Evolutionary conservation across 92 coral and sea anemone species (phyloP), one percentile per base, ranked within the genome.

Genomic region (Heliopora coerulea): DNA sequence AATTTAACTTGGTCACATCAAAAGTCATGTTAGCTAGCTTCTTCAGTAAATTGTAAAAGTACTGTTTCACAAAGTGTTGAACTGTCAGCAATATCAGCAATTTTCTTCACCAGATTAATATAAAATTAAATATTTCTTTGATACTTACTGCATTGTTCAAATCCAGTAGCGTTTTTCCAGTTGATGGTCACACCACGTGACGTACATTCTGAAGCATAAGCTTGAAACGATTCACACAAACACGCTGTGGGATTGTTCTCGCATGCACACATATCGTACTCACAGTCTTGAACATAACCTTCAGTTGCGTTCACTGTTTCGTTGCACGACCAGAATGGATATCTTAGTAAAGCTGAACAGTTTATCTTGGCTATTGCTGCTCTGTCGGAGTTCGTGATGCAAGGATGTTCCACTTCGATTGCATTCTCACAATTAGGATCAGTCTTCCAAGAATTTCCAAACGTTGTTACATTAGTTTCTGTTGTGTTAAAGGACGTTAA

Each of bases 381-480:
- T 20, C 74, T 67, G 35, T 68, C 60, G 19, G 61, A 17, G 15
- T 48, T 13, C 15, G 39, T 54, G 20, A 3, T 35, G 29, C 75
- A 68, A 6, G 75, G 60, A 50, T 68, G 37, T 27, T 0, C 10
- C 7, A 68, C 75, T 14, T 27, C 35, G 0, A 44, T 68, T 1
- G 75, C 75, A 49, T 68, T 29, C 10, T 26, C 75, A 50, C 75
- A 68, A 8, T 27, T 18, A 10, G 73, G 73, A 66, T 66, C 73
- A 66, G 29, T 48, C 44, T 66, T 66, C 73, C 73, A 66, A 25
- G 73, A 66, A 46, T 66, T 66, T 66, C 73, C 73, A 44, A 66
- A 66, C 9, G 6, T 49, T 24, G 50, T 35, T 5, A 41, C n/a
- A 66, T 66, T 29, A 21, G 31, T 29, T n/a, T 14, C 39, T 25